A percentile compares a stretch with the other conserved stretches of the same genome.
Evolutionary conservation across 2,888 invertebrate species (phyloP).

Genomic region (Drosophila percnosoma): DNA sequence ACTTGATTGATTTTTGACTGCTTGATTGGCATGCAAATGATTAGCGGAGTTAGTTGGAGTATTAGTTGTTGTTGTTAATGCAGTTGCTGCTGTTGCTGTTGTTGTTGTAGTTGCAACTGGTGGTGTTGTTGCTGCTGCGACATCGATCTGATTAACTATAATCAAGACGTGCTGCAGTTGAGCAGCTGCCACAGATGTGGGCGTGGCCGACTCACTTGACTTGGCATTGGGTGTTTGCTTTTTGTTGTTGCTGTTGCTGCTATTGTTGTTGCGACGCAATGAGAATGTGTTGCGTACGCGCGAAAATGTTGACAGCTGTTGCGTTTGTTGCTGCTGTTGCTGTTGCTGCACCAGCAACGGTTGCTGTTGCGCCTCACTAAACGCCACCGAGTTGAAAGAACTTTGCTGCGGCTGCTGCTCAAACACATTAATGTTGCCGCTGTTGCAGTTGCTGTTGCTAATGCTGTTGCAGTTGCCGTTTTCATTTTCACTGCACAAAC

Average conservation of each 20-base stretch:
- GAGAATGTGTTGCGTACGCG: slow-evolving; percentile 80
- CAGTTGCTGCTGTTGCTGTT: slow-evolving; percentile 19
- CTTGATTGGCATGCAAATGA: slow-evolving; percentile 61
- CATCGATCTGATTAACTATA: slow-evolving; percentile 72
- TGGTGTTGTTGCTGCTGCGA: slow-evolving; percentile 35
- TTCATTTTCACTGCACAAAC: slow-evolving; percentile 61
- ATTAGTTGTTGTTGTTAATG: slow-evolving; percentile 34
- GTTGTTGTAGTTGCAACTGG: slow-evolving; percentile 18
- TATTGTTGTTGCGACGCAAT: slow-evolving; percentile 59
- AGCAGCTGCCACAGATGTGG: slow-evolving; percentile 32
- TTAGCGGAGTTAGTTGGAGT: slow-evolving; percentile 53
- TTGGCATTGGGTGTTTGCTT: slow-evolving; percentile 54
- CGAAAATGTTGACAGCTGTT: slow-evolving; percentile 80
- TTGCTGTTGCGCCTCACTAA: slow-evolving; percentile 70
- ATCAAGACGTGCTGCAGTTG: slow-evolving; percentile 61
- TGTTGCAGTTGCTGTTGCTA: slow-evolving; percentile 11
- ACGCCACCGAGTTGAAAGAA: slow-evolving; percentile 72
- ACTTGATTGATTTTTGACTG: slow-evolving; percentile 57
- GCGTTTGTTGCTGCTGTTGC: slow-evolving; percentile 49
- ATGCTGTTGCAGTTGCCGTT: slow-evolving; percentile 32
- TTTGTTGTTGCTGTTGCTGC: slow-evolving; percentile 46
- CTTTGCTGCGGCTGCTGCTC: slow-evolving; percentile 72
- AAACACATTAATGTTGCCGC: slow-evolving; percentile 66
- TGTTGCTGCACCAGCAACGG: slow-evolving; percentile 27
- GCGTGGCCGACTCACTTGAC: slow-evolving; percentile 73